Percentiles rank a stretch among this genome's conserved stretches.
These are phyloP conservation scores for Pelodytes ibericus DNA, from an alignment of 2,797 vertebrate genomes.

Conservation along the genomic window DNA sequence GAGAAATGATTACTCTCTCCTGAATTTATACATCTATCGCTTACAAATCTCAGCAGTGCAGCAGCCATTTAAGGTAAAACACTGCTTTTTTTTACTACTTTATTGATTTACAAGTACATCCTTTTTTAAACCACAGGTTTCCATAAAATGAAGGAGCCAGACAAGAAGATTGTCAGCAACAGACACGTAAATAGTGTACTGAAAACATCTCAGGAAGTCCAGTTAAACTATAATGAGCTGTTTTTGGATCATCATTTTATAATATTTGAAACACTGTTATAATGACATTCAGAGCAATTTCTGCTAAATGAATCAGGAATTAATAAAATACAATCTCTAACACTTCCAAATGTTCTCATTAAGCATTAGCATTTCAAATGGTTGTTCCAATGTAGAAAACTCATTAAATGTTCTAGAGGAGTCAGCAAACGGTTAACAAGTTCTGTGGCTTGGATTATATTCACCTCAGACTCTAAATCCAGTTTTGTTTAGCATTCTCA, in stretches of 20 bases:
- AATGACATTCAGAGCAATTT: conserved; percentile 21
- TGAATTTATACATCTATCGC: too few relatives aligned
- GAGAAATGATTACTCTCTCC: too few relatives aligned
- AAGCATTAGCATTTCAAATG: background rate
- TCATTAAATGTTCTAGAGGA: background rate
- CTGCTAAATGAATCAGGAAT: conserved; percentile 28
- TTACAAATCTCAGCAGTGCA: background rate
- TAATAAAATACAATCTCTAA: conserved; percentile 5
- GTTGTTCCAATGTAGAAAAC: background rate
- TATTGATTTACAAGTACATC: conserved; percentile 44
- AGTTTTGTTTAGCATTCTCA: background rate
- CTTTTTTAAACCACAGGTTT: conserved; percentile 37
- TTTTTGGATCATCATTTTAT: conserved; percentile 19
- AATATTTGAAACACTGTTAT: conserved; percentile 7
- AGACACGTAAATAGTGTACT: conserved; percentile 41
- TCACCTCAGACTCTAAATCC: background rate
- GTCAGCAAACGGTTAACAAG: background rate
- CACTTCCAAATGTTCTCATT: conserved; percentile 10
- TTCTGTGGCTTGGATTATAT: background rate
- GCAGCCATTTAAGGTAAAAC: conserved; percentile 46
- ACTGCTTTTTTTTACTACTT: conserved; percentile 24
- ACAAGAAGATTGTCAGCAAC: conserved; percentile 42
- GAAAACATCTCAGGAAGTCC: conserved; percentile 14
- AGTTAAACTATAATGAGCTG: conserved; percentile 12
- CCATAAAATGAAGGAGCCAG: conserved; percentile 45